phyloP scores from a whole-genome alignment of 2,113 vertebrate genomes.

The Oncorhynchus mykiss region DNA sequence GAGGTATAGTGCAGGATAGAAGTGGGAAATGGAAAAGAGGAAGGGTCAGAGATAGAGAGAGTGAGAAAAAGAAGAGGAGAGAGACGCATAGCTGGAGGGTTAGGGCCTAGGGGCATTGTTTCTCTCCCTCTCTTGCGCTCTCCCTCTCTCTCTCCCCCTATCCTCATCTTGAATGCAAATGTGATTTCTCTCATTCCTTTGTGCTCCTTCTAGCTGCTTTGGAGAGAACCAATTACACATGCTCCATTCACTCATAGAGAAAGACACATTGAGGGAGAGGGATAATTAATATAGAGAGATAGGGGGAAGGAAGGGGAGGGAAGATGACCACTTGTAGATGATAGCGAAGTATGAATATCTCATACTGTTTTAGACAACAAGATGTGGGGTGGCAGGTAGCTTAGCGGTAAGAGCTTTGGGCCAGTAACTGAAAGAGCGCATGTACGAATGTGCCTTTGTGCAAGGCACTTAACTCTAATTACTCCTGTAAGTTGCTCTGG shows the following conservation, averaged over 20 bases:
- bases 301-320: conserved; percentile 37
- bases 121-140: conserved; percentile 7
- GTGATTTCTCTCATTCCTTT: conserved; percentile 68
- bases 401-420: too few relatives aligned
- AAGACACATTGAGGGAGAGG: conserved; percentile 62
- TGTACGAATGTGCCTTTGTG: too few relatives aligned
- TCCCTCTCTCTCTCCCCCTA: conserved; percentile 54
- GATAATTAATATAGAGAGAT: conserved; percentile 13
- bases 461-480: too few relatives aligned
- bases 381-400: too few relatives aligned
- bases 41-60: too few relatives aligned
- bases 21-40: too few relatives aligned
- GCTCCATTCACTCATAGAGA: conserved; percentile 67
- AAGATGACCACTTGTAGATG: conserved; percentile 49
- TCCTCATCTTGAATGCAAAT: conserved; percentile 74
- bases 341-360: conserved; percentile 20
- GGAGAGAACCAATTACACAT: conserved; percentile 74
- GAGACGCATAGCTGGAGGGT: conserved; percentile 21
- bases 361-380: neutral
- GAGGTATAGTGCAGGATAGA: too few relatives aligned
- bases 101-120: conserved; percentile 45
- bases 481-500: too few relatives aligned
- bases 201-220: conserved; percentile 64
- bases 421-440: too few relatives aligned
- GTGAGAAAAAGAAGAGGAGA: too few relatives aligned